Evolutionary conservation across 2,888 invertebrate genomes (phyloP), one percentile per base, ranked within the genome.

Genomic region (Caenorhabditis sulstoni): DNA sequence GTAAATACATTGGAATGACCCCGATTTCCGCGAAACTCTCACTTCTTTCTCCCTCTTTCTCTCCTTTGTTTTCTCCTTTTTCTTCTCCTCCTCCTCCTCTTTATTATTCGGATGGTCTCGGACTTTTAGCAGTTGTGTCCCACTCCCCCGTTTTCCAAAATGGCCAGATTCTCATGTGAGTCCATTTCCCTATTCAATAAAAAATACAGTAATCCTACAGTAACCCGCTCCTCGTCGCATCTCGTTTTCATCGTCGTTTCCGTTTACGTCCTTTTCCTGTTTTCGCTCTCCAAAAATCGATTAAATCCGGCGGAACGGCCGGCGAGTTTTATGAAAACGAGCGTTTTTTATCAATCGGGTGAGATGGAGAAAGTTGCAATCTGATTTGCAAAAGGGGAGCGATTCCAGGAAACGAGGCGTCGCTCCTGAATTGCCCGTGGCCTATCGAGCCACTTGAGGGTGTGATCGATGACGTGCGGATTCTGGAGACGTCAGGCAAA

Each of bases 391-490:
- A n/a, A n/a, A n/a, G n/a, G n/a, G n/a, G n/a, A n/a, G n/a, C n/a
- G n/a, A n/a, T 49, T 70, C 16, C 37, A 75, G 75, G 77, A 22
- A 71, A 67, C 22, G 78, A 78, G 57, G 78, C 44, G 20, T 61
- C 55, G 16, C 37, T 78, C 1, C 57, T 50, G 12, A 73, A 78
- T 23, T 52, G 45, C 37, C 71, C 78, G 7, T 78, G 78, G 78
- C 41, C 22, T 16, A 61, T 78, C 16, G 50, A 50, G 18, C 18
- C 12, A 4, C 14, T 73, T 9, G 37, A 61, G 12, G 44, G 55
- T 20, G 64, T 71, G 14, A 50, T 71, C 12, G 50, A 57, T 23
- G 52, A 67, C 11, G 29, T 65, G 8, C 23, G 4, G 9, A 14
- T 35, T 41, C 22, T 73, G 57, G 20, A 67, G 18, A 61, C 18